Evolutionary conservation across 2,888 invertebrate species (phyloP), one percentile per base, ranked within the genome.

Genomic region (Urechis unicinctus): DNA sequence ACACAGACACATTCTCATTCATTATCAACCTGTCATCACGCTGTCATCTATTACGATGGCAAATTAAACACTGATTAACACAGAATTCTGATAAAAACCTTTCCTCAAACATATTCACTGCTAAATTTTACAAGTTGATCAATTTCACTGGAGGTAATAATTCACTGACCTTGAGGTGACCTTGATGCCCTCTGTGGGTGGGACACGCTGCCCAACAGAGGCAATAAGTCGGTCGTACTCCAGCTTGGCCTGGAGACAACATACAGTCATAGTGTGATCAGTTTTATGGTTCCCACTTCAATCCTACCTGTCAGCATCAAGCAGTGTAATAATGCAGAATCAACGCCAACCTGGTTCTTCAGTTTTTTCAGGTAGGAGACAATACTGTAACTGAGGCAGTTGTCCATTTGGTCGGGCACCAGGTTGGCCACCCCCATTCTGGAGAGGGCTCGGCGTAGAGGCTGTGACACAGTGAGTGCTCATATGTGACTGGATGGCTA

Each of bases 341-440:
- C 22, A 26, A 25, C 21, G 53, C 60, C 54, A 47, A 74, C 75
- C 72, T 77, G 65, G 78, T 91, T 93, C 81, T 97, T 97, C 68
- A 96, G 83, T 77, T 93, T 87, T 80, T 95, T 96, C 73, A 98
- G 82, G 78, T 96, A 94, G 78, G 92, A 93, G 59, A 92, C 84
- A 46, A 97, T 92, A 58, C 89, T 89, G 77, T 90, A 94, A 72
- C 91, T 93, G 58, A 96, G 83, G 61, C 89, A 89, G 77, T 89
- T 94, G 75, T 97, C 95, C 73, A 90, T 85, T 65, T 86, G 88
- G 72, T 98, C 97, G 0, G 95, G 92, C 57, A 96, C 85, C 64
- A 94, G 82, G 63, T 88, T 89, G 1, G 89, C 88, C 1, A 92
- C 90, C 61, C 91, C 92, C 87, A 96, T 93, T 74, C 92, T 85